These are phyloP conservation scores for Chionis minor DNA, from an alignment of 2,113 vertebrate genomes.

Conservation along the genomic window DNA sequence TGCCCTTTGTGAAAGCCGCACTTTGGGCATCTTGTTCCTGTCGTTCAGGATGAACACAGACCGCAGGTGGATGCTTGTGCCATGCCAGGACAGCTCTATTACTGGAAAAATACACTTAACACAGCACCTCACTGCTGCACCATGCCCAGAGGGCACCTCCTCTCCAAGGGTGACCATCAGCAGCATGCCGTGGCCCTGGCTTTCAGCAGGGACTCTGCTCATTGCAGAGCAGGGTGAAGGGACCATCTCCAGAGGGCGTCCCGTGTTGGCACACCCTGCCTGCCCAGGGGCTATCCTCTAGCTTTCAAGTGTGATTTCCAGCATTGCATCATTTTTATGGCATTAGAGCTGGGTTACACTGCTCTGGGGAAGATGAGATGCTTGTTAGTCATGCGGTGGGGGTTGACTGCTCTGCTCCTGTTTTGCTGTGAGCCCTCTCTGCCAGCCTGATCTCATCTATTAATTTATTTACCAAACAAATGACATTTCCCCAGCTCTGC, in stretches of 20 bases:
- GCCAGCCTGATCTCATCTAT: background rate
- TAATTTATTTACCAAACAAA: background rate
- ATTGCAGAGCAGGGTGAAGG: background rate
- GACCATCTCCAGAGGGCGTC: background rate
- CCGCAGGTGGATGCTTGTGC: background rate
- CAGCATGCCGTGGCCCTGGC: fast-evolving
- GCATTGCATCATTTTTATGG: background rate
- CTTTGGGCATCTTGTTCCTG: background rate
- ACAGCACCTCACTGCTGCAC: background rate
- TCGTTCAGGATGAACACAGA: background rate
- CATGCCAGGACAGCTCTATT: background rate
- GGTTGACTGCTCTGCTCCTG: background rate
- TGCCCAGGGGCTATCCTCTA: background rate
- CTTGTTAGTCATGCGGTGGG: fast-evolving
- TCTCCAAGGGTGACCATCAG: background rate
- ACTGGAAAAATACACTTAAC: background rate
- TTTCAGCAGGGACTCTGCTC: background rate
- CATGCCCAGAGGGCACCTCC: background rate
- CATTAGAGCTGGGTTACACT: background rate
- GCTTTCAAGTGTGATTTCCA: background rate
- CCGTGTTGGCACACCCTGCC: background rate
- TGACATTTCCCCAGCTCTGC: background rate
- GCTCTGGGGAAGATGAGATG: background rate
- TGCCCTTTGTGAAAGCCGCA: background rate
- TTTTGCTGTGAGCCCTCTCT: background rate